These are phyloP conservation scores for Vulpes ferrilata DNA, from an alignment of 2,113 vertebrate genomes.

Conservation along the genomic window DNA sequence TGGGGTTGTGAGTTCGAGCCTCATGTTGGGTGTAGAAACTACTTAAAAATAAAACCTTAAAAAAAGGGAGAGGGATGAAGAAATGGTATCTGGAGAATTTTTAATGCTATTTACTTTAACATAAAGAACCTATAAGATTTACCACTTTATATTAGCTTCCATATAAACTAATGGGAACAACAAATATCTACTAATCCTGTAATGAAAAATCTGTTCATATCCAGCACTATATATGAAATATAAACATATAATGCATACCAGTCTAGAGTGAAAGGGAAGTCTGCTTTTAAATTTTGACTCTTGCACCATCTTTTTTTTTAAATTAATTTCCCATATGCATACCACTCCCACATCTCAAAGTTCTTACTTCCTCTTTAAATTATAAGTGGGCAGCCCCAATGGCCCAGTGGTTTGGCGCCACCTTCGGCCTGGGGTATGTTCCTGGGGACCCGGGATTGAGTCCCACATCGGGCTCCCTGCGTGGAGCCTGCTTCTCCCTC, in stretches of 20 bases:
- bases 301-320: slow-evolving; percentile 38
- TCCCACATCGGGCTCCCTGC: no score
- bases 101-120: slow-evolving; percentile 37
- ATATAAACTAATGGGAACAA: neutral
- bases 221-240: neutral
- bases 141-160: slow-evolving; percentile 32
- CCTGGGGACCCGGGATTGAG: no score
- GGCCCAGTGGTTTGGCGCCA: no score
- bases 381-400: neutral
- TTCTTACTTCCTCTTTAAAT: slow-evolving; percentile 70
- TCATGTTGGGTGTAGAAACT: neutral
- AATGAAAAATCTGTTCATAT: neutral
- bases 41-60: neutral
- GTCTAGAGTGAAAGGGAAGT: slow-evolving; percentile 57
- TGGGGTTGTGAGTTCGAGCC: neutral
- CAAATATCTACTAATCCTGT: neutral
- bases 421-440: no score
- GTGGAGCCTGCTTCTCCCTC: no score
- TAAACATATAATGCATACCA: slow-evolving; percentile 14
- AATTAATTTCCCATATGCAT: slow-evolving; percentile 61
- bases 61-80: neutral
- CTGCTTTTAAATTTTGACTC: slow-evolving; percentile 58
- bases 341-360: neutral
- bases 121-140: neutral
- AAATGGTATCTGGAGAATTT: neutral